Base-by-base conservation (phyloP, 1,140 invertebrate genomes). In the Aporrectodea caliginosa region DNA sequence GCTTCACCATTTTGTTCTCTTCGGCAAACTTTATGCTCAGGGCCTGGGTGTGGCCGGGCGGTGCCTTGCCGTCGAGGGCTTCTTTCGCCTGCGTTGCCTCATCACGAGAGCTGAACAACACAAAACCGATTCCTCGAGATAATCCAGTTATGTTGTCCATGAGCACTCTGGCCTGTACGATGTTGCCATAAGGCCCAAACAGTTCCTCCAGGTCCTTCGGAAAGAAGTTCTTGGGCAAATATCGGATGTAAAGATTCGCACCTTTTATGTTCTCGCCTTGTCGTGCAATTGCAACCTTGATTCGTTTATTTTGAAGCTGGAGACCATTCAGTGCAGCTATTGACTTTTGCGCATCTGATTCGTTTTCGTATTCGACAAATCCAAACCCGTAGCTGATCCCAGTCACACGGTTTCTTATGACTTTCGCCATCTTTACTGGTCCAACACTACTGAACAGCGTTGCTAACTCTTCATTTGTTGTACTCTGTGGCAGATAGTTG, bases 381-480 rank as follows among this genome's bases (percentile, higher is more conserved):
- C 95, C 96, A 89, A 97, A 98, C n/a, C 96, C 96, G 88, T 95
- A 98, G 88, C 94, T 96, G 88, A 98, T 97, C 31, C 94, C 94
- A 88, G 95, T 96, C 91, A 80, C 58, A 35, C 84, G 85, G 79
- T 89, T 87, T 85, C 94, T 93, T 92, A 98, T 95, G 83, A 98
- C 94, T 83, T 95, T 92, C 85, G 94, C 94, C 79, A 92, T 94
- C 85, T 96, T 94, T 69, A 98, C 79, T 22, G 84, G 85, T 0
- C 87, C 87, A 79, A 95, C 93, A 30, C 92, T 93, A 77, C 93
- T 91, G 86, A 98, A 98, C 88, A 98, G 92, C 76, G 92, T 92
- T 85, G 93, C 93, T 35, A 98, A 91, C 84, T 97, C 95, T 84
- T 94, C 93, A 86, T 97, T 95, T 0, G 93, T 94, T 89, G 97